Evolutionary conservation across 2,113 vertebrate genomes (phyloP), one percentile per base, ranked within the genome.

Genomic region (Podocnemis expansa): DNA sequence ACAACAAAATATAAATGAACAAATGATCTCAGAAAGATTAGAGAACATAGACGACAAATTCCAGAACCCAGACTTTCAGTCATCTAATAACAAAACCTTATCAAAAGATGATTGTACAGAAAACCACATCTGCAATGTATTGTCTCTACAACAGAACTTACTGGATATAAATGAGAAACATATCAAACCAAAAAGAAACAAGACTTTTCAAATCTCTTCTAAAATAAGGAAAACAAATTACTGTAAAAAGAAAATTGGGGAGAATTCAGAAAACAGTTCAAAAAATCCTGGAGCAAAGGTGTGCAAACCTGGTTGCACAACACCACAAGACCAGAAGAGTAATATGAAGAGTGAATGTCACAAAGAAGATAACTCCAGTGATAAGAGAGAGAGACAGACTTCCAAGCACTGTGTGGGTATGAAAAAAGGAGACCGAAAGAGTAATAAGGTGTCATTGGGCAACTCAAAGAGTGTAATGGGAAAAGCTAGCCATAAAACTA

Each of bases 191-290:
- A 84, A 29, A 96, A 81, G 63, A 82, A 97, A 78, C 45, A 97
- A 93, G 81, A 88, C 91, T 78, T 79, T 63, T 80, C 87, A 94
- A 89, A 82, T 86, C 17, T 27, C 91, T 97, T 96, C 95, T 87
- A 82, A 94, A 94, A 73, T 58, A 70, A 96, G 86, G 29, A 49
- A 80, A 85, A 73, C 76, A 88, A 91, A 96, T 88, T 49, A 52
- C 49, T 63, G 2, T 89, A 29, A 78, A 92, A 51, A 89, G 2
- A 79, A 90, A 93, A 90, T 38, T 52, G 6, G 51, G 3, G 52
- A 78, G 29, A 63, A 12, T 81, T 89, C 63, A 88, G 84, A 96
- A 78, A 56, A 1, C 79, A 67, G 51, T 91, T 79, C 67, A 27
- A 86, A 94, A 93, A 76, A 78, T 34, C 58, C 81, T 91, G 54